Evolutionary conservation across 1,140 invertebrate species (phyloP), one percentile per base, ranked within the genome.

Genomic region (Drosophila arizonae): DNA sequence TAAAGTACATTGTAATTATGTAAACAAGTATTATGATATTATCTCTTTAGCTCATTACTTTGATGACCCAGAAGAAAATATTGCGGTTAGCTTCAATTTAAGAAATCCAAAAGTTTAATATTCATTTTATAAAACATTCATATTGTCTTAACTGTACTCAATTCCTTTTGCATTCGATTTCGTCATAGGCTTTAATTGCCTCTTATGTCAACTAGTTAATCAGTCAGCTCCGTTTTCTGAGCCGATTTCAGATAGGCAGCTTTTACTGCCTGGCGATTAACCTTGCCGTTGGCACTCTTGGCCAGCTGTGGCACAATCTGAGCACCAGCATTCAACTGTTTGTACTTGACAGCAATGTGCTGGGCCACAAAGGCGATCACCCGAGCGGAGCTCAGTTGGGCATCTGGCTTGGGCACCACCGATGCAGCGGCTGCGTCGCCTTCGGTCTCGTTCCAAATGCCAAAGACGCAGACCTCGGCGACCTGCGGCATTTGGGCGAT

Each of bases 341-440:
- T 77, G 24, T 63, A 71, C 6, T 17, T 62, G 39, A 51, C 72
- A 13, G 10, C 41, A 0, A 71, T 62, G 21, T 79, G 57, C 9
- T 79, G 41, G 3, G 43, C 72, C 1, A 86, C 82, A 48, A 66
- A 87, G 10, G 71, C 28, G 17, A 65, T 54, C 2, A 87, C 76
- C 3, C 79, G 46, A 0, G 24, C 15, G 48, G 48, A 33, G 30
- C 15, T 21, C 0, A 85, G 54, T 28, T 55, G 76, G 24, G 72
- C 66, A 2, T 74, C 66, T 0, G 75, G 55, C 21, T 76, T 72
- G 6, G 78, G 64, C 0, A 92, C 86, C 17, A 92, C 84, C 0
- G 87, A 74, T 0, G 91, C 91, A 10, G 91, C 91, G 0, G 91
- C 82, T 1, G 91, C 82, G 71, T 92, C 91, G 15, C 86, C 89